Conservation (phyloP, 1,140 invertebrate species). For the Ericerus pela region DNA sequence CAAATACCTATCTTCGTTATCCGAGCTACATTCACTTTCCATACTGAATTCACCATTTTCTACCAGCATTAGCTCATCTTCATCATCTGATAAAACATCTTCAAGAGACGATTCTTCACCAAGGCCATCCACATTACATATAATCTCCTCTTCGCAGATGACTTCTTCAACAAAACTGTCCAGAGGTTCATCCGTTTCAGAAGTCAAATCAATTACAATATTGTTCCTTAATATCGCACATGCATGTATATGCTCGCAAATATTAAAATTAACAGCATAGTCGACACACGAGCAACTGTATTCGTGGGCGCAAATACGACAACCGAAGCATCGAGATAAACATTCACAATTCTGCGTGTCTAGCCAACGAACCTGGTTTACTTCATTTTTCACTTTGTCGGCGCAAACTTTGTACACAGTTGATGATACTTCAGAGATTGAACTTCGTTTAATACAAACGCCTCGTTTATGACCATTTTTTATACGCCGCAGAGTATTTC, state of each 20-base stretch:
- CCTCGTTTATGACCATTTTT: neutral
- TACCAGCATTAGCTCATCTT: neutral
- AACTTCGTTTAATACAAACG: neutral
- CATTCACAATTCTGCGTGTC: neutral
- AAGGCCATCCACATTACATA: neutral
- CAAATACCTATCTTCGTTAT: neutral
- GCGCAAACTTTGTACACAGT: neutral
- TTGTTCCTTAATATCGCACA: neutral
- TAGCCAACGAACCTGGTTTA: neutral
- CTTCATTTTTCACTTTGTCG: neutral
- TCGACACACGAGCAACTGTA: neutral
- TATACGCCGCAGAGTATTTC: neutral
- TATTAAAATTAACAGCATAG: neutral
- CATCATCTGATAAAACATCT: neutral
- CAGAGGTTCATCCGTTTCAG: neutral
- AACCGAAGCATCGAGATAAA: neutral
- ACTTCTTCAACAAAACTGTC: conserved; percentile 1
- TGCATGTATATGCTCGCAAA: neutral
- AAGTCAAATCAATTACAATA: neutral
- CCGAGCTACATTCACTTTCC: neutral
- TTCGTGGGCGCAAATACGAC: neutral
- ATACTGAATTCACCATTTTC: neutral
- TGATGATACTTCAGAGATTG: neutral
- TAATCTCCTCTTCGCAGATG: conserved; percentile 1
- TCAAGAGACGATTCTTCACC: neutral